These are phyloP conservation scores for human (Homo sapiens) DNA, from an alignment of 2,113 vertebrate genomes.

Conservation along the genomic window DNA sequence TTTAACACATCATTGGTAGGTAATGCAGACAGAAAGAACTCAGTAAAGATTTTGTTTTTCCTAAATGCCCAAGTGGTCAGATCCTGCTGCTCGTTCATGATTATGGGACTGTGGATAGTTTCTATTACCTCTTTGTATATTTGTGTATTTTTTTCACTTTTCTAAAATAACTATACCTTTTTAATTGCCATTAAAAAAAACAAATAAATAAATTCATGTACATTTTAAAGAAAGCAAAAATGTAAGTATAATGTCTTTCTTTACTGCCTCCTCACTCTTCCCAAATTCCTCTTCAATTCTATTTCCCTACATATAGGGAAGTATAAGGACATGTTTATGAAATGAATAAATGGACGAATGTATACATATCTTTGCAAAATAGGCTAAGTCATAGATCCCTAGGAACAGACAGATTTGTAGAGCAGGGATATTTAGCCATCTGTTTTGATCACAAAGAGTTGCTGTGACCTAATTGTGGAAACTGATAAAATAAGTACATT, in stretches of 20 bases:
- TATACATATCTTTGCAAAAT: not conserved
- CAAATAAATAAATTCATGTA: not conserved
- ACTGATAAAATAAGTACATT: constrained; percentile 22
- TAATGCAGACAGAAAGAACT: not conserved
- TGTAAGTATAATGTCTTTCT: not conserved
- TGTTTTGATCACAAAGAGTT: not conserved
- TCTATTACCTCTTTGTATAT: not conserved
- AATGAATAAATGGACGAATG: not conserved
- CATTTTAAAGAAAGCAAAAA: not conserved
- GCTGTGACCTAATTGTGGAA: not conserved
- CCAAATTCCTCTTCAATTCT: not conserved
- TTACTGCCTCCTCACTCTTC: not conserved
- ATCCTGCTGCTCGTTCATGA: not conserved
- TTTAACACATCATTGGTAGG: not conserved
- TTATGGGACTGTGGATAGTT: not conserved
- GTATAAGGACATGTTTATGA: not conserved
- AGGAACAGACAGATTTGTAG: not conserved
- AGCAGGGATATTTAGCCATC: not conserved
- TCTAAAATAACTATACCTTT: not conserved
- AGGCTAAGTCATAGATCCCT: not conserved
- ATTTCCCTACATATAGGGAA: not conserved
- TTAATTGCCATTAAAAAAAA: not conserved
- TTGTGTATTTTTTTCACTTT: not conserved
- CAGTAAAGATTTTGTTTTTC: not conserved
- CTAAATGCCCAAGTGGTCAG: not conserved